Evolutionary conservation across 2,113 vertebrate genomes (phyloP).

Genomic region (Hystrix cristata): DNA sequence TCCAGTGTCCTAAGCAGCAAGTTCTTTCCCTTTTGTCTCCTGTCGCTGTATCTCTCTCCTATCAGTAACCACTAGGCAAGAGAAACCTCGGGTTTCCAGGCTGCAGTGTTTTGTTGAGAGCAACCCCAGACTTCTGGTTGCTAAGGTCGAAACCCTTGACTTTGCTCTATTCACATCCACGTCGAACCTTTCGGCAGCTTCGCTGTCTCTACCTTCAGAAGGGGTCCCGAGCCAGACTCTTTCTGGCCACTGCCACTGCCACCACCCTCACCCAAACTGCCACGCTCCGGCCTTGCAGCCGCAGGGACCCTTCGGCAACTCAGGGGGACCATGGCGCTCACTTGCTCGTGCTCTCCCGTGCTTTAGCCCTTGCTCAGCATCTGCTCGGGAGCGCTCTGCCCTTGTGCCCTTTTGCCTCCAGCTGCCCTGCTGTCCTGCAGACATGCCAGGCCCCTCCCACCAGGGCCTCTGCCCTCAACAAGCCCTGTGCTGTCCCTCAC

Average conservation of each 20-base stretch:
- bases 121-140: background rate
- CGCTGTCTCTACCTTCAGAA: background rate
- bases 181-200: background rate
- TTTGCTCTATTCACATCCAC: background rate
- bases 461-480: too few relatives aligned
- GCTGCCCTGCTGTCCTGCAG: background rate
- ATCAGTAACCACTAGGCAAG: background rate
- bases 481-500: background rate
- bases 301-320: background rate
- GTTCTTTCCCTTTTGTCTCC: background rate
- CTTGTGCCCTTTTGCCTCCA: background rate
- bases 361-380: background rate
- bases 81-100: background rate
- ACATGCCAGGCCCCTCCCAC: background rate
- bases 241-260: background rate
- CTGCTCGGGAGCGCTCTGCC: background rate
- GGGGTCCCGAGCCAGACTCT: background rate
- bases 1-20: background rate
- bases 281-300: background rate
- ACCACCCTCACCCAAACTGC: too few relatives aligned
- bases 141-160: background rate
- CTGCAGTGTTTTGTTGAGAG: background rate
- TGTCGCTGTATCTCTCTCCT: background rate
- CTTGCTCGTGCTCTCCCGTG: background rate
- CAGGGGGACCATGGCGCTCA: too few relatives aligned